These are phyloP conservation scores for Andinoacara biseriatus DNA, from an alignment of 2,113 vertebrate genomes.

Conservation along the genomic window DNA sequence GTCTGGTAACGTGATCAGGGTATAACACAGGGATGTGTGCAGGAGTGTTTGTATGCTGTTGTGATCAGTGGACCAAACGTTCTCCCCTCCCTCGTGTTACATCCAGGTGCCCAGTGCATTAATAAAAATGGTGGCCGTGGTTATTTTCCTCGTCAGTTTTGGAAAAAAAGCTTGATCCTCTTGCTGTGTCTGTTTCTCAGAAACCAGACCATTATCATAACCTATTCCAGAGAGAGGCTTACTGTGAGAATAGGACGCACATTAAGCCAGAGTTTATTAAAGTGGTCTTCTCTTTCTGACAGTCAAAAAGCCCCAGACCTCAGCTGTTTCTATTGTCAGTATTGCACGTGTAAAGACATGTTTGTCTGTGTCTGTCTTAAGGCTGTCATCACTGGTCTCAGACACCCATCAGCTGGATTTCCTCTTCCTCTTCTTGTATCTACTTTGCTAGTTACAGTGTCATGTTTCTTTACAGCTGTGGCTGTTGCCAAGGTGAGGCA, in stretches of 20 bases:
- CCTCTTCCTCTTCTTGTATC: conserved; percentile 35
- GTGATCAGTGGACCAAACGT: conserved; percentile 52
- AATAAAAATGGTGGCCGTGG: background rate
- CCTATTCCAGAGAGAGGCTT: conserved; percentile 32
- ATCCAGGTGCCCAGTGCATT: background rate
- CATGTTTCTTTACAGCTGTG: conserved; percentile 54
- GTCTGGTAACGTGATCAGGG: conserved; percentile 54
- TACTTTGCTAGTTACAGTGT: conserved; percentile 48
- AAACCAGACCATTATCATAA: conserved; percentile 10
- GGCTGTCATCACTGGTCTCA: conserved; percentile 72
- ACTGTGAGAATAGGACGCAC: conserved; percentile 39
- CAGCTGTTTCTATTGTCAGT: conserved; percentile 55
- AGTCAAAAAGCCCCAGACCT: conserved; percentile 12
- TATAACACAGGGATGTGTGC: conserved; percentile 24
- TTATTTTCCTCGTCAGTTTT: conserved; percentile 9
- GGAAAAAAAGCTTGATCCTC: conserved; percentile 47
- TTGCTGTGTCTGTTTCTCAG: conserved; percentile 31
- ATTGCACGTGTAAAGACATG: conserved; percentile 25
- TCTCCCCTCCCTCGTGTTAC: background rate
- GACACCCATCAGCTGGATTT: conserved; percentile 67
- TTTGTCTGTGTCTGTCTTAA: conserved; percentile 39
- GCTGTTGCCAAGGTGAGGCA: conserved; percentile 49
- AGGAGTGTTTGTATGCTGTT: background rate
- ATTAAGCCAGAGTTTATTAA: conserved; percentile 29
- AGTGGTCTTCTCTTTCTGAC: background rate